phyloP scores from a whole-genome alignment of 2,888 invertebrate genomes.

The Ennomos erosarius region DNA sequence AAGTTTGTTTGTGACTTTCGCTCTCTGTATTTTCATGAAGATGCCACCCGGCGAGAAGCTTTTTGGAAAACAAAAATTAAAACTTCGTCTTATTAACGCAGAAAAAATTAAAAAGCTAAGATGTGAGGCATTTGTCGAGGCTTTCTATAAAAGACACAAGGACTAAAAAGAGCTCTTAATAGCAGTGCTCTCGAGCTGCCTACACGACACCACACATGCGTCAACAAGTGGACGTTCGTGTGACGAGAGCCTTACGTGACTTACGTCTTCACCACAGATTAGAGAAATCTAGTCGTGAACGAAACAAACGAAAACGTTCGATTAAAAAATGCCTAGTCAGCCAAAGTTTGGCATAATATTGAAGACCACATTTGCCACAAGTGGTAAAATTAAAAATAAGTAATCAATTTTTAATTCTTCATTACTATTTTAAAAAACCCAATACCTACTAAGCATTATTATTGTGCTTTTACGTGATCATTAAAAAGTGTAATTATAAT shows the following conservation, averaged over 20 bases:
- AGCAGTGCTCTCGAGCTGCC: conserved; percentile 66
- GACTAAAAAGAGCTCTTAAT: conserved; percentile 67
- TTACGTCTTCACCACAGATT: conserved; percentile 16
- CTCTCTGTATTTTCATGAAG: conserved; percentile 47
- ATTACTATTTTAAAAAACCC: too few relatives aligned
- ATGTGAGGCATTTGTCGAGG: conserved; percentile 47
- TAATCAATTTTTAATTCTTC: too few relatives aligned
- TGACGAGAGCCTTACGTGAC: conserved; percentile 33
- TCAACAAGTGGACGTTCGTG: conserved; percentile 77
- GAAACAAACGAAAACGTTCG: conserved; percentile 3
- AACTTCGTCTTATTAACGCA: conserved; percentile 5
- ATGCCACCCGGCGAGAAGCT: conserved; percentile 27
- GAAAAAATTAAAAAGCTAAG: conserved; percentile 4
- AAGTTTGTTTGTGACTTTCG: conserved; percentile 64
- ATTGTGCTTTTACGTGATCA: conserved; percentile 22
- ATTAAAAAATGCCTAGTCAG: background rate
- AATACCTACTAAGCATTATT: background rate
- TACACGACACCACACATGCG: conserved; percentile 44
- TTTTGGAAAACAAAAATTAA: conserved; percentile 19
- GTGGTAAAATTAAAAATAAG: too few relatives aligned
- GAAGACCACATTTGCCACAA: too few relatives aligned
- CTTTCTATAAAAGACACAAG: conserved; percentile 62
- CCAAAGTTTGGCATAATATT: too few relatives aligned
- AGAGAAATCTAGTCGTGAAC: too few relatives aligned
- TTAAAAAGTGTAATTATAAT: conserved; percentile 33